Evolutionary conservation across 2,797 vertebrate genomes (phyloP), one percentile per base, ranked within the genome.

Genomic region (Macrochelys suwanniensis): DNA sequence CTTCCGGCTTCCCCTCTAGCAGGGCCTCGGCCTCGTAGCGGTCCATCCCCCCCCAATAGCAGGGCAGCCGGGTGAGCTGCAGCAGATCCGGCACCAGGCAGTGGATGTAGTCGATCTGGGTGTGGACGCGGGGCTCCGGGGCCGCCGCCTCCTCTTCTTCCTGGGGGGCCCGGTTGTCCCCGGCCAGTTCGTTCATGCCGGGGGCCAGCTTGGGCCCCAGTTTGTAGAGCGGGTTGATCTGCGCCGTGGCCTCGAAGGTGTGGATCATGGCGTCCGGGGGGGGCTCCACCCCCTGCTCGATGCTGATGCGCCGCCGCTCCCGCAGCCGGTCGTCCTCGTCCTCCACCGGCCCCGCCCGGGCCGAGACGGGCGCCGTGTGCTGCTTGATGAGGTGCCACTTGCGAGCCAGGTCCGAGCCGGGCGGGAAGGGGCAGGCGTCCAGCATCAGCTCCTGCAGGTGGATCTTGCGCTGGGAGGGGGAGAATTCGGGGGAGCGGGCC

Each of bases 361-460:
- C 61, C 0, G 98, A 80, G 54, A 99, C 98, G 19, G 98, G 98
- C 31, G 98, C 99, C 0, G 99, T 99, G 98, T 99, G 99, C 94
- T 99, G 99, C 94, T 99, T 99, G 92, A 99, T 99, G 82, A 99
- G 98, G 97, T 99, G 97, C 99, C 99, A 99, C 85, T 99, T 99
- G 94, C 98, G 98, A 50, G 99, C 99, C 90, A 99, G 96, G 89
- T 99, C 99, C 0, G 99, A 98, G 80, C 98, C 99, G 0, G 98
- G 97, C 1, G 98, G 98, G 85, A 99, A 99, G 11, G 99, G 99
- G 94, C 99, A 99, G 89, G 98, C 98, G 49, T 99, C 99, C 97
- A 99, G 95, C 99, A 99, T 99, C 95, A 99, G 95, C 95, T 99
- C 99, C 81, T 98, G 98, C 37, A 99, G 97, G 95, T 99, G 99